phyloP scores from a whole-genome alignment of 2,888 invertebrate genomes.

The Dione vanillae region DNA sequence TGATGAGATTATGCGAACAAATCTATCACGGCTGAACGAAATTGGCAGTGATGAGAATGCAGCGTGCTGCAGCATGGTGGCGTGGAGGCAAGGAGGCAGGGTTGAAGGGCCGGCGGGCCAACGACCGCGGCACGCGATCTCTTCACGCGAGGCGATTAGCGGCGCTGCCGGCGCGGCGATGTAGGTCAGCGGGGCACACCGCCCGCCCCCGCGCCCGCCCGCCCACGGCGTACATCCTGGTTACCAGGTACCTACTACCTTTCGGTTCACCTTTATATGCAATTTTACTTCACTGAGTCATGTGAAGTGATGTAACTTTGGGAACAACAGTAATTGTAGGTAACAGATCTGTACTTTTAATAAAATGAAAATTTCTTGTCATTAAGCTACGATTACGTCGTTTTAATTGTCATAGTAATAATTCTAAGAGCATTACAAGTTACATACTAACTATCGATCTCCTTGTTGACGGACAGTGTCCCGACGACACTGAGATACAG shows the following conservation, averaged over 20 bases:
- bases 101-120: conserved; percentile 55
- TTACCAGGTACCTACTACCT: conserved; percentile 5
- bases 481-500: background rate
- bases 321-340: background rate
- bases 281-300: background rate
- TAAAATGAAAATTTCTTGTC: no score
- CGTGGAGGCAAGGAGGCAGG: no score
- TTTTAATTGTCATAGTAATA: no score
- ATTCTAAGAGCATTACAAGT: background rate
- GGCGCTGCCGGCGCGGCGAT: conserved; percentile 50
- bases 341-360: no score
- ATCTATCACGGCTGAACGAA: conserved; percentile 9
- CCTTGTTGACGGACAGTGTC: conserved; percentile 16
- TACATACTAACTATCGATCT: conserved; percentile 24
- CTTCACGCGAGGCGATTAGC: conserved; percentile 74
- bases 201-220: conserved; percentile 44
- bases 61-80: conserved; percentile 23
- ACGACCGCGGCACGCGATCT: conserved; percentile 70
- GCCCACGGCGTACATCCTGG: conserved; percentile 33
- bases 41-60: conserved; percentile 25
- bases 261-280: background rate
- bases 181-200: conserved; percentile 69
- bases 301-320: background rate
- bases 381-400: no score
- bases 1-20: conserved; percentile 1